Percentiles rank a stretch among this genome's conserved stretches.
phyloP scores from a whole-genome alignment of 2,797 vertebrate genomes.

The Myioborus melanocephalus region DNA sequence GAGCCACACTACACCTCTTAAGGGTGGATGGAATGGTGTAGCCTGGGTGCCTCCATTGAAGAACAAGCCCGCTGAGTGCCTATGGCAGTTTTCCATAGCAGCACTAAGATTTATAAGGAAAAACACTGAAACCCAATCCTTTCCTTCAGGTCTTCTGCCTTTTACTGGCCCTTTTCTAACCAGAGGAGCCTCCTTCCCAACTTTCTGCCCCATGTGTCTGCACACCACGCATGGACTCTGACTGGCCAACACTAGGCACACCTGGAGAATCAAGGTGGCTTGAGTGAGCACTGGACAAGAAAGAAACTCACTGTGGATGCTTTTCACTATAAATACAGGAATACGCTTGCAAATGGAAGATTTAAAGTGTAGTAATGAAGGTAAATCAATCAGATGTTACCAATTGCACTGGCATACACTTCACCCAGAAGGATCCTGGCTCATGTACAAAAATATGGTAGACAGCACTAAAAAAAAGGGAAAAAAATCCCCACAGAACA shows the following conservation, averaged over 20 bases:
- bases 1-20: not conserved
- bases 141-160: conserved; percentile 39
- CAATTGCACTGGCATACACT: not conserved
- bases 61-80: not conserved
- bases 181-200: not conserved
- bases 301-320: not conserved
- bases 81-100: conserved; percentile 4
- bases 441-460: not conserved
- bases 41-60: not conserved
- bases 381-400: not conserved
- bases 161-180: conserved; percentile 27
- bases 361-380: not conserved
- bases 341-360: not conserved
- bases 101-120: conserved; percentile 2
- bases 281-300: not conserved
- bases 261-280: not conserved
- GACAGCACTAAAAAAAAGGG: not conserved
- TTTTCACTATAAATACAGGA: not conserved
- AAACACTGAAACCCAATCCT: conserved; percentile 23
- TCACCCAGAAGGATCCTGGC: not conserved
- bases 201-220: not conserved
- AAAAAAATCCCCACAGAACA: accelerated
- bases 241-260: accelerated
- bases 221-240: accelerated
- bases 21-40: not conserved